These are phyloP conservation scores for Peromyscus attwateri DNA, from an alignment of 2,797 vertebrate species.

Conservation along the genomic window DNA sequence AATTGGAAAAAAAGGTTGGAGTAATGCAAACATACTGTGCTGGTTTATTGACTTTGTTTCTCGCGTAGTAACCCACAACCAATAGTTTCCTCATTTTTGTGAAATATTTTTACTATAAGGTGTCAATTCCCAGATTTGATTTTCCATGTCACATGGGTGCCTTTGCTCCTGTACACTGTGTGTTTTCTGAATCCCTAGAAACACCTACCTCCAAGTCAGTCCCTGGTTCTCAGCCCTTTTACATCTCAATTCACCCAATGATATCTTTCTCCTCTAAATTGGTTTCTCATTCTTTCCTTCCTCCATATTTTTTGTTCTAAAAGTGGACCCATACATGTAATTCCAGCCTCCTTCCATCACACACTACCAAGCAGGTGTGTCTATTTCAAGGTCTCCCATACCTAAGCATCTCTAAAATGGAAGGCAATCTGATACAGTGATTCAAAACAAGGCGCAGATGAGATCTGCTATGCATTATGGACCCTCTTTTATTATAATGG, in stretches of 20 bases:
- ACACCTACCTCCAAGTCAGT: background rate
- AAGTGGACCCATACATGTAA: background rate
- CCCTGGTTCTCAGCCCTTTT: background rate
- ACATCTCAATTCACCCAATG: background rate
- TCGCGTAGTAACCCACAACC: background rate
- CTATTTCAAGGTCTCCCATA: background rate
- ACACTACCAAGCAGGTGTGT: background rate
- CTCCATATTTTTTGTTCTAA: background rate
- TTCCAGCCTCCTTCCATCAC: background rate
- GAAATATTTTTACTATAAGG: background rate
- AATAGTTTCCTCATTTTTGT: background rate
- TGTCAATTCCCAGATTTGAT: background rate
- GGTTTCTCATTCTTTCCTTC: background rate
- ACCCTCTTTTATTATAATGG: background rate
- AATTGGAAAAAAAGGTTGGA: background rate
- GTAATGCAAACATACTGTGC: background rate
- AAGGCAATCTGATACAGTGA: background rate
- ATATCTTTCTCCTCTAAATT: background rate
- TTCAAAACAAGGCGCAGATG: background rate
- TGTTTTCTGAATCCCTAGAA: background rate
- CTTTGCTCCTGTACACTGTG: background rate
- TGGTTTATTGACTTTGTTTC: background rate
- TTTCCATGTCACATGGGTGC: fast-evolving
- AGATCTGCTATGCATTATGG: background rate
- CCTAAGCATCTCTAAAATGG: background rate